Base-by-base conservation (phyloP, 2,113 vertebrate genomes). In the Capreolus pygargus region DNA sequence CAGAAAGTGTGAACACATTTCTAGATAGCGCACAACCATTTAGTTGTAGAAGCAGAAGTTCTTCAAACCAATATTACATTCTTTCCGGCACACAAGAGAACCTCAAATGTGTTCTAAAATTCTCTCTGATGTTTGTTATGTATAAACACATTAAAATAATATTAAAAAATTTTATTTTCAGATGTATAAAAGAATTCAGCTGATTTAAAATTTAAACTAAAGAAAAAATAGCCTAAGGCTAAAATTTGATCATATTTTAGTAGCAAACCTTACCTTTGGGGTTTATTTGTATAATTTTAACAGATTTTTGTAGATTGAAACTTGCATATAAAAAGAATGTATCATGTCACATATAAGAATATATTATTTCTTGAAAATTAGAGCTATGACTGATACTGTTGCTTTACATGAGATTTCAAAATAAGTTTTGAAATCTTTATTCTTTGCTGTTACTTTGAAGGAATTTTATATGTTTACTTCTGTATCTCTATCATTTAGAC, bases 391-490 rank as follows among this genome's bases (percentile, higher is more conserved):
- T 45, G 16, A 54, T 83, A 33, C 0, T 60, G 8, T 33, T 81
- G 55, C 4, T 17, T 89, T 92, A 89, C 27, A 84, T 45, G 60
- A 70, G 27, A 70, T 50, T 55, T 64, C 10, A 82, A n/a, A n/a
- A n/a, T n/a, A n/a, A n/a, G n/a, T 19, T 67, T 89, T 45, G 39
- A 78, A 95, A 67, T 60, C 1, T 43, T 83, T 94, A 7, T 82
- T 7, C 7, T 45, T 52, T 88, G 58, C 81, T 97, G 90, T 43
- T 88, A 91, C 52, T 82, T 57, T 83, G 76, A 67, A 5, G 5
- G 15, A 81, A 28, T 36, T 95, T 96, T 84, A 95, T 87, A 89
- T 94, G 89, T 94, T 97, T 30, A 43, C 27, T 45, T 82, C 67
- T 86, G 52, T 95, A 97, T 85, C 10, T 88, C 30, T 36, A n/a